Evolutionary conservation across 2,797 vertebrate genomes (phyloP).

Genomic region (Manis pentadactyla): DNA sequence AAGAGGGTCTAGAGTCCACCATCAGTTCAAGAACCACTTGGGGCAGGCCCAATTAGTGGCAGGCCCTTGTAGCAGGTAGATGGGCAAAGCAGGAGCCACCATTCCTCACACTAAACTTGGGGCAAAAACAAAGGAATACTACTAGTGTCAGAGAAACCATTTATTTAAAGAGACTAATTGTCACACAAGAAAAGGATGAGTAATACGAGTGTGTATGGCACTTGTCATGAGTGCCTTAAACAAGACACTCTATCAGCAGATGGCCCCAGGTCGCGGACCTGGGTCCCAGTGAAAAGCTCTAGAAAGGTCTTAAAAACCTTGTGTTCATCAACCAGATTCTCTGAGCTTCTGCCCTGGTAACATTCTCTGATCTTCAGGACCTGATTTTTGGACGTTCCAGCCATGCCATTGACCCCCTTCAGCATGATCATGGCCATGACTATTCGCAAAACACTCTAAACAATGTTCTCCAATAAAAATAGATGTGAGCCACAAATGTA

Average conservation of each 20-base stretch:
- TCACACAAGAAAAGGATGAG: background rate
- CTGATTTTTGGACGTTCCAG: background rate
- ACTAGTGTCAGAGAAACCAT: background rate
- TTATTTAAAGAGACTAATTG: conserved; percentile 23
- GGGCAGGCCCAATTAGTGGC: background rate
- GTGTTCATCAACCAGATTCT: background rate
- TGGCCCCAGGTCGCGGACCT: background rate
- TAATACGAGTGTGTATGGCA: background rate
- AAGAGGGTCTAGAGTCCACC: background rate
- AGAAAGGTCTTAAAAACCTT: background rate
- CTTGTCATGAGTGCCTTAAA: background rate
- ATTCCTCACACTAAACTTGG: background rate
- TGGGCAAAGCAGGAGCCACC: background rate
- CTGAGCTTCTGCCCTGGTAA: background rate
- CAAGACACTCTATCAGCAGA: background rate
- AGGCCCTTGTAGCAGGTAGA: background rate
- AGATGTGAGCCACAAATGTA: background rate
- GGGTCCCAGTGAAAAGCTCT: conserved; percentile 3
- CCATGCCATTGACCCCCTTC: background rate
- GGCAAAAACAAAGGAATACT: background rate
- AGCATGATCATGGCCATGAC: background rate
- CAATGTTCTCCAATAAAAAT: background rate
- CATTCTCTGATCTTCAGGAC: background rate
- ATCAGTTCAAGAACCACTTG: background rate
- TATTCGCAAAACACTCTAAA: background rate